Evolutionary conservation across 2,888 invertebrate genomes (phyloP).

Genomic region (Drosophila falleni): DNA sequence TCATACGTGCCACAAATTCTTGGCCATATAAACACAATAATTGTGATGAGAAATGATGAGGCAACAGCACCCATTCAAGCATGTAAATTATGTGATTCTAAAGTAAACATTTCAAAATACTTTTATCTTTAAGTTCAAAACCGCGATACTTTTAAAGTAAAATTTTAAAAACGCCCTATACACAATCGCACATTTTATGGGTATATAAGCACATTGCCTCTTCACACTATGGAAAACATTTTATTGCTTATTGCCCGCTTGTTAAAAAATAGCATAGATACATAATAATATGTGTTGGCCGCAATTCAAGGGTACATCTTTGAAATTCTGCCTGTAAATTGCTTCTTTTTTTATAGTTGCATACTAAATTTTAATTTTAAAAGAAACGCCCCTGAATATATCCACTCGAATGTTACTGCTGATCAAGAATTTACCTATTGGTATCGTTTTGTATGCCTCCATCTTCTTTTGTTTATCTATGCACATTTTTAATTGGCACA

Average conservation of each 20-base stretch:
- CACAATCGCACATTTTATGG: no score
- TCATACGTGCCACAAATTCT: constrained; percentile 30
- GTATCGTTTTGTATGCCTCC: background rate
- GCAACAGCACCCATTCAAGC: constrained; percentile 10
- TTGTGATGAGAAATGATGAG: background rate
- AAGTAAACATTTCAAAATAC: constrained; percentile 26
- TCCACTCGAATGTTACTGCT: background rate
- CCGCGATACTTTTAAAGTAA: background rate
- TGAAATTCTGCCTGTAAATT: constrained; percentile 9
- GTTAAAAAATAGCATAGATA: constrained; percentile 5
- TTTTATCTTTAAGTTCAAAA: background rate
- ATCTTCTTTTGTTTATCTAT: background rate
- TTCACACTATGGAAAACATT: background rate
- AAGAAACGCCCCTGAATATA: background rate
- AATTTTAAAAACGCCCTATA: no score
- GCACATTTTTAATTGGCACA: background rate
- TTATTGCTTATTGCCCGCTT: background rate
- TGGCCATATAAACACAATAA: constrained; percentile 16
- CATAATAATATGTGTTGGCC: background rate
- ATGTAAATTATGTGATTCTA: constrained; percentile 32
- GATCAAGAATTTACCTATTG: background rate
- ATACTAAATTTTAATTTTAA: background rate
- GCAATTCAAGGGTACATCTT: constrained; percentile 1
- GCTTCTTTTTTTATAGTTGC: constrained; percentile 7
- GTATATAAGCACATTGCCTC: no score